These are phyloP conservation scores for Eupeodes latifasciatus DNA, from an alignment of 2,888 invertebrate species.

Conservation along the genomic window DNA sequence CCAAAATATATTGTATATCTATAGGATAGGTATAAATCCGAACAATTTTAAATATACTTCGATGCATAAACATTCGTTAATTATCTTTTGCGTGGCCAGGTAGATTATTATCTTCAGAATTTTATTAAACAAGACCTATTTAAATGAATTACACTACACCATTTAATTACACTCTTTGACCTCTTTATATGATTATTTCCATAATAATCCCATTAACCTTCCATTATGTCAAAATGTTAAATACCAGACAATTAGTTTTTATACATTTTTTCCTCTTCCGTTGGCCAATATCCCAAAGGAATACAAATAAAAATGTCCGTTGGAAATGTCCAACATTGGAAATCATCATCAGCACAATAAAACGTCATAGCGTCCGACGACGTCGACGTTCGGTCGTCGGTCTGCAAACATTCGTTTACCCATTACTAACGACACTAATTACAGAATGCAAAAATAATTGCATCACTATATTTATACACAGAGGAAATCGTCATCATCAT, in stretches of 20 bases:
- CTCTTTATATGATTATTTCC: conserved; percentile 28
- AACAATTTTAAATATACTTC: background rate
- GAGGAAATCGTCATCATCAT: conserved; percentile 39
- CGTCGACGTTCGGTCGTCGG: background rate
- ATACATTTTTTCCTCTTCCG: conserved; percentile 48
- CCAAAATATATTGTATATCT: no score
- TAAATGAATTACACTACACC: background rate
- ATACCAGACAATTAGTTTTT: conserved; percentile 63
- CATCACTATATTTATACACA: conserved; percentile 56
- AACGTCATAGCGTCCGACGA: conserved; percentile 5
- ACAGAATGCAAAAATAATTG: conserved; percentile 68
- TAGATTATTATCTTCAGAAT: conserved; percentile 9
- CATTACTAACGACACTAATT: conserved; percentile 69
- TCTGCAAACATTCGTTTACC: conserved; percentile 66
- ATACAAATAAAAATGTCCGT: conserved; percentile 56
- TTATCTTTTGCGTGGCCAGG: background rate
- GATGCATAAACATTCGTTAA: background rate
- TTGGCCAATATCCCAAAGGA: conserved; percentile 56
- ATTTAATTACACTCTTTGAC: conserved; percentile 33
- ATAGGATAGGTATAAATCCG: no score
- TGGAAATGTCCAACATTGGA: conserved; percentile 26
- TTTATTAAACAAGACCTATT: conserved; percentile 25
- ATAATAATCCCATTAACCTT: conserved; percentile 36
- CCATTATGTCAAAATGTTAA: conserved; percentile 62
- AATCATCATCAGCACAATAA: conserved; percentile 24